Percentiles rank a stretch among this genome's conserved stretches.
These are phyloP conservation scores for Halictus ligatus DNA, from an alignment of 2,888 invertebrate genomes.

Conservation along the genomic window DNA sequence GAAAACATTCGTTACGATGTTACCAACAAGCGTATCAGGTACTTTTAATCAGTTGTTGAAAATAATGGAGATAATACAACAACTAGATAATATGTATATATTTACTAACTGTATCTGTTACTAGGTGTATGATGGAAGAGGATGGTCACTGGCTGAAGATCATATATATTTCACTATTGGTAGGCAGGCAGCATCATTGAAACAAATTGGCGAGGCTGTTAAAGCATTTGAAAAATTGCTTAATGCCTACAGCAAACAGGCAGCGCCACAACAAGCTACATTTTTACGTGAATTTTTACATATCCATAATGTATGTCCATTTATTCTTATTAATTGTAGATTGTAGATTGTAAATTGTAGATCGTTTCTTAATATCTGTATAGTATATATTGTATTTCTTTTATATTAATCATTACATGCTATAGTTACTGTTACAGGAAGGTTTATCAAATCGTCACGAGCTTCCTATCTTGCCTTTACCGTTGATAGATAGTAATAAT, in stretches of 20 bases:
- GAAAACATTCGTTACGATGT: conserved; percentile 95
- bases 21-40: conserved; percentile 97
- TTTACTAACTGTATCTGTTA: conserved; percentile 25
- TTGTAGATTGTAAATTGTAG: neutral
- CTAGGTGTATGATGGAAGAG: conserved; percentile 90
- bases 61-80: neutral
- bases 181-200: conserved; percentile 93
- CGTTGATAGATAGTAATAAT: conserved; percentile 88
- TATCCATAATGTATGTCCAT: conserved; percentile 89
- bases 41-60: conserved; percentile 33
- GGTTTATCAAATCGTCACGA: conserved; percentile 77
- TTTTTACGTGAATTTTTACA: conserved; percentile 95
- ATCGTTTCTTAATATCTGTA: neutral
- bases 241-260: conserved; percentile 89
- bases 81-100: neutral
- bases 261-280: conserved; percentile 90
- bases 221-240: conserved; percentile 92
- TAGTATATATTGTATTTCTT: neutral
- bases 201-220: conserved; percentile 89
- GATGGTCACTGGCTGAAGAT: conserved; percentile 97
- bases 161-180: conserved; percentile 98
- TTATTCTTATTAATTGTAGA: neutral
- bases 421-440: conserved; percentile 78
- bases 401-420: conserved; percentile 32
- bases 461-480: conserved; percentile 90